Evolutionary conservation across 1,140 invertebrate species (phyloP), one percentile per base, ranked within the genome.

Genomic region (Akabosia matsudoensis): DNA sequence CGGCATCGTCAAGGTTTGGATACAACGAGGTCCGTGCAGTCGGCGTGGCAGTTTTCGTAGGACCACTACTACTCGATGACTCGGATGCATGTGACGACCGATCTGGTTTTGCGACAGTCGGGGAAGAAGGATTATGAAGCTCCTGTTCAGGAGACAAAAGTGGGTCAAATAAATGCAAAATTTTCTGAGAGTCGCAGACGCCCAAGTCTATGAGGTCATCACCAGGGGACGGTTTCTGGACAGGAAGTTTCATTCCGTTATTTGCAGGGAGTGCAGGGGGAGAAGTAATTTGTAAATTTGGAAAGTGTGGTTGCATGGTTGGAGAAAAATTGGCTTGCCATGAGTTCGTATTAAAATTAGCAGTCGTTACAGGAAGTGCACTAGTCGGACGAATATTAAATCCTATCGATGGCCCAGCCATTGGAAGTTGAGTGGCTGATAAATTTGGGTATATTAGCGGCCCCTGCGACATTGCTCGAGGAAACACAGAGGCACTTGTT

Each of bases 161-260:
- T 28, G 80, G 80, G 45, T 81, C 80, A 74, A 81, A 81, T 34
- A 77, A 78, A 26, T 79, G 78, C n/a, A 81, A 33, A 70, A 81
- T 79, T 74, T 78, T 79, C 22, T 70, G 51, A 26, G 52, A 33
- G 26, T 79, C 76, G 2, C 22, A 37, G 13, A 74, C 54, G 2
- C 80, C 80, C 18, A 81, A 72, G 72, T 81, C 80, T 72, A 81
- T 81, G 3, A 81, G 71, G 73, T 81, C 80, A 54, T 77, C 75
- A 16, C 24, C 54, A 67, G 31, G 28, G 4, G 10, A 4, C 28
- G 7, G 3, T 4, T 3, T 67, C 13, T 7, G 24, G 28, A 2
- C n/a, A 4, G 28, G 24, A 16, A 7, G 7, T 2, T 2, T 7
- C 28, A 4, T 30, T 2, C 14, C 31, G 7, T 31, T 67, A 22